Conservation (phyloP, 2,797 vertebrate species). For the Eleutherodactylus coqui region DNA sequence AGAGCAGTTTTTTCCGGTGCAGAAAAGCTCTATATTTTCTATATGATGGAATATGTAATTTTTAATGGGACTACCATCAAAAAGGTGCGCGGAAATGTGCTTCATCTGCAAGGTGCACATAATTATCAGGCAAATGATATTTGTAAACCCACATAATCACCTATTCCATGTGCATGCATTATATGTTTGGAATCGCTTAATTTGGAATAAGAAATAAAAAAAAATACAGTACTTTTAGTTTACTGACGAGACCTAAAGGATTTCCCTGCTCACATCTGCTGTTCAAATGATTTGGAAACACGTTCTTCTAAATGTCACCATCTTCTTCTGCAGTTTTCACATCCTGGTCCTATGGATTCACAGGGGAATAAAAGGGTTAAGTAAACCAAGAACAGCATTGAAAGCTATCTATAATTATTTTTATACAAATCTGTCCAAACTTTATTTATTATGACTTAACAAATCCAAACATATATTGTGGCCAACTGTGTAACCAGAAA, state of each 20-base stretch:
- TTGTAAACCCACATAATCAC: no score
- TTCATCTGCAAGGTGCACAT: no score
- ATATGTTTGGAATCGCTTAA: no score
- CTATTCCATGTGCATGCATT: no score
- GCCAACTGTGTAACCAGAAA: not conserved
- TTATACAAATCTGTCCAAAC: constrained; percentile 65
- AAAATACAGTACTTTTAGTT: no score
- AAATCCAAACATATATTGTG: not conserved
- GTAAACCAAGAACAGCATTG: constrained; percentile 65
- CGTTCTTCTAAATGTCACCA: not conserved
- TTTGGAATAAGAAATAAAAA: no score
- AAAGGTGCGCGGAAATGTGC: no score
- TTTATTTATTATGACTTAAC: not conserved
- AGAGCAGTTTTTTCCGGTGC: no score
- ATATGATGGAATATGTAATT: no score
- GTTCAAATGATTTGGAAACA: constrained; percentile 6
- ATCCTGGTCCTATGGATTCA: constrained; percentile 41
- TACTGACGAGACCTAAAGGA: not conserved
- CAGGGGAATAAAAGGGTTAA: constrained; percentile 29
- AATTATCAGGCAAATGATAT: no score
- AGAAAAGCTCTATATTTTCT: no score
- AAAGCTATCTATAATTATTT: constrained; percentile 71
- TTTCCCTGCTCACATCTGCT: not conserved
- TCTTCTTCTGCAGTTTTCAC: not conserved
- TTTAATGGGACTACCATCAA: no score